These are phyloP conservation scores for Noctua pronuba DNA, from an alignment of 2,888 invertebrate species.

Conservation along the genomic window DNA sequence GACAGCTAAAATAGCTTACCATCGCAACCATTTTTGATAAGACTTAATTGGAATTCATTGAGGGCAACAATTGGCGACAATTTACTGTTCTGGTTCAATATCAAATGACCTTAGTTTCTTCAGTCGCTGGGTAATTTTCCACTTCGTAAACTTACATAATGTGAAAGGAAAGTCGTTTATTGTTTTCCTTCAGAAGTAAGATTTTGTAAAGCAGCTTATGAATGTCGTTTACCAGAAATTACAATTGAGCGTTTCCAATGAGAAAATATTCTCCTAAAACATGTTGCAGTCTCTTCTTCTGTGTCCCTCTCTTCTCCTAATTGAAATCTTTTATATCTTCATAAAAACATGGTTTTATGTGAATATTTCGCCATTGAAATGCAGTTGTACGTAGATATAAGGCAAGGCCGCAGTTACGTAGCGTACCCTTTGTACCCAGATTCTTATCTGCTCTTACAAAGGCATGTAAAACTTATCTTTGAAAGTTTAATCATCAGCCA, in stretches of 20 bases:
- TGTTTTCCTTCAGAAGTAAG: neutral
- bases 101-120: neutral
- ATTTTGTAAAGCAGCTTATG: neutral
- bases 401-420: neutral
- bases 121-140: neutral
- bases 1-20: neutral
- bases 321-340: neutral
- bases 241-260: neutral
- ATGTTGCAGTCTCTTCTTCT: neutral
- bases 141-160: neutral
- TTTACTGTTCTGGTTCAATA: neutral
- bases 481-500: neutral
- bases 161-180: neutral
- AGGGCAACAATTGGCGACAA: slow-evolving; percentile 12
- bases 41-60: slow-evolving; percentile 19
- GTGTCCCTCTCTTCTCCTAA: neutral
- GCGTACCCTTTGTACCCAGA: neutral
- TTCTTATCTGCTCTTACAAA: neutral
- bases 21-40: slow-evolving; percentile 8
- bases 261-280: neutral
- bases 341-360: neutral
- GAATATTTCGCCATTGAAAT: neutral
- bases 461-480: neutral
- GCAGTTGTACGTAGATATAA: neutral
- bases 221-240: neutral